Percentiles rank a stretch among this genome's conserved stretches.
Evolutionary conservation across 2,113 vertebrate genomes (phyloP).

Genomic region (Mirza zaza): DNA sequence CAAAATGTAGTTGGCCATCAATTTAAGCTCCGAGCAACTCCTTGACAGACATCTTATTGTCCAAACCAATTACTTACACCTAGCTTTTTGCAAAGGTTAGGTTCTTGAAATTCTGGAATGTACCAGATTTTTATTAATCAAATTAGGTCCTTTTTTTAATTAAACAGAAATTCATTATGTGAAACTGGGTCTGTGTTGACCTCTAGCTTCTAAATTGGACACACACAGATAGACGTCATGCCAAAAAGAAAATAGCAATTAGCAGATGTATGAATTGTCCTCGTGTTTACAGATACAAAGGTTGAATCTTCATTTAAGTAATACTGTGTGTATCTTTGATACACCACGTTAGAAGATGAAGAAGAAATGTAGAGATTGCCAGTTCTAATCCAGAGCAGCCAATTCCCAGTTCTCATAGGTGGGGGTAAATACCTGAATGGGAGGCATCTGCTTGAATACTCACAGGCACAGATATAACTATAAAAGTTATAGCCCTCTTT

Average conservation of each 20-base stretch:
- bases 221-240: background rate
- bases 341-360: background rate
- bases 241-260: constrained; percentile 22
- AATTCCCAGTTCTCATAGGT: background rate
- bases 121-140: background rate
- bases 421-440: background rate
- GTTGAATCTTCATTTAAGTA: background rate
- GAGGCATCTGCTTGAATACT: background rate
- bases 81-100: background rate
- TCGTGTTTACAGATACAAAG: constrained; percentile 16
- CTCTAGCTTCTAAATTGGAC: constrained; percentile 11
- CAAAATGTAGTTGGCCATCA: background rate
- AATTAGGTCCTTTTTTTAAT: background rate
- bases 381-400: background rate
- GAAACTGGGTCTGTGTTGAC: background rate
- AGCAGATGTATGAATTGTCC: background rate
- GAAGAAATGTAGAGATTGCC: background rate
- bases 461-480: background rate
- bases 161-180: background rate
- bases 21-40: background rate
- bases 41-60: background rate
- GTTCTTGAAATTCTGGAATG: background rate
- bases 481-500: background rate
- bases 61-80: background rate
- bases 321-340: background rate